phyloP scores from a whole-genome alignment of 2,888 invertebrate genomes.

The Macrosiphum euphorbiae region DNA sequence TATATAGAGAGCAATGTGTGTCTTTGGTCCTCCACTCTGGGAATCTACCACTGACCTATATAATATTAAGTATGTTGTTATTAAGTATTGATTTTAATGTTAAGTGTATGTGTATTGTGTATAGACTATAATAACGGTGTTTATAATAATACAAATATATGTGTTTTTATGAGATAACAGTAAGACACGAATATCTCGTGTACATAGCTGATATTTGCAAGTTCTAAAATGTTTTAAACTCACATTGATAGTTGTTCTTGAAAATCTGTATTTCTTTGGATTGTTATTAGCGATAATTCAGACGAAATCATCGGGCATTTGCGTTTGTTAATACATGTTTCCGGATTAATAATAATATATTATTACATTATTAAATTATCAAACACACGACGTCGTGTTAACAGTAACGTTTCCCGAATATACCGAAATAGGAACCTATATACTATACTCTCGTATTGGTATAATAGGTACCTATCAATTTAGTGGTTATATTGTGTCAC shows the following conservation, averaged over 20 bases:
- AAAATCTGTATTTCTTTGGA: neutral
- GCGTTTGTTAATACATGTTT: neutral
- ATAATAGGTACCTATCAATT: neutral
- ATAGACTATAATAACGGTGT: neutral
- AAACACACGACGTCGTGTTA: neutral
- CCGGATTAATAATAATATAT: neutral
- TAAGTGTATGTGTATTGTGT: neutral
- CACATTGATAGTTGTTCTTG: constrained; percentile 17
- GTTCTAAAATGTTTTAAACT: constrained; percentile 22
- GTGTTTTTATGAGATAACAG: neutral
- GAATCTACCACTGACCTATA: neutral
- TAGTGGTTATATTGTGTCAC: neutral
- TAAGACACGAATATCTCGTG: neutral
- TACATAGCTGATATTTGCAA: neutral
- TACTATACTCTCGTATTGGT: neutral
- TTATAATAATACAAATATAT: neutral
- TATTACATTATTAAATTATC: neutral
- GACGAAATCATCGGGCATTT: constrained; percentile 8
- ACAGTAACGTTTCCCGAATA: neutral
- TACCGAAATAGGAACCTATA: neutral
- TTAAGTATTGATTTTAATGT: neutral
- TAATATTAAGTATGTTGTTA: constrained; percentile 5
- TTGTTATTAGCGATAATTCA: neutral
- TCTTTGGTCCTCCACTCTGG: neutral
- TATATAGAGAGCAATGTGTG: neutral